These are phyloP conservation scores for Zaprionus nigranus DNA, from an alignment of 1,140 invertebrate species.

Conservation along the genomic window DNA sequence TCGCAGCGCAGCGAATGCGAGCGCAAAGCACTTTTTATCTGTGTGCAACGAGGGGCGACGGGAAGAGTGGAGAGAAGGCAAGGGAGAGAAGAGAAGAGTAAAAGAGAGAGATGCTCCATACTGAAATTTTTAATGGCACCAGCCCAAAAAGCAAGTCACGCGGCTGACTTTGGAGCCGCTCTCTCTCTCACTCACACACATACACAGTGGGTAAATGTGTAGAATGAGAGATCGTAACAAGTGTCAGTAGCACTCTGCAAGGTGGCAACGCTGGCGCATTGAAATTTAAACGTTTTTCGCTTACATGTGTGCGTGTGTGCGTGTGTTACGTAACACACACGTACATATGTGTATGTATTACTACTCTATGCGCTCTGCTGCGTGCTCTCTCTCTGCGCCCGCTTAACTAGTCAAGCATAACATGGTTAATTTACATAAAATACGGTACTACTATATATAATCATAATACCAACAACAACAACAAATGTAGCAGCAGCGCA, in stretches of 20 bases:
- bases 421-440: constrained; percentile 76
- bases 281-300: constrained; percentile 48
- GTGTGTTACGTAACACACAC: constrained; percentile 62
- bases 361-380: constrained; percentile 53
- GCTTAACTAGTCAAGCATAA: constrained; percentile 76
- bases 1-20: constrained; percentile 43
- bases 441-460: constrained; percentile 48
- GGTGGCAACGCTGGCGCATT: constrained; percentile 63
- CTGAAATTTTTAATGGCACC: constrained; percentile 46
- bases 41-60: constrained; percentile 24
- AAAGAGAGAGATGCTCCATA: constrained; percentile 39
- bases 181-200: constrained; percentile 14
- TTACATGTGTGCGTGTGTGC: constrained; percentile 45
- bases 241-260: constrained; percentile 35
- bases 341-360: constrained; percentile 1
- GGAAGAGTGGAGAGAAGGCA: not conserved
- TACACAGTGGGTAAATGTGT: not conserved
- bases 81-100: not conserved
- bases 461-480: constrained; percentile 33
- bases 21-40: constrained; percentile 43
- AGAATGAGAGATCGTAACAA: constrained; percentile 55
- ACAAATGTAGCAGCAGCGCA: constrained; percentile 36
- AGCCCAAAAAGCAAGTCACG: constrained; percentile 65
- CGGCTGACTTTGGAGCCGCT: constrained; percentile 39
- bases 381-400: constrained; percentile 23